phyloP scores from a whole-genome alignment of 2,113 vertebrate genomes.

The Antigone vipio region DNA sequence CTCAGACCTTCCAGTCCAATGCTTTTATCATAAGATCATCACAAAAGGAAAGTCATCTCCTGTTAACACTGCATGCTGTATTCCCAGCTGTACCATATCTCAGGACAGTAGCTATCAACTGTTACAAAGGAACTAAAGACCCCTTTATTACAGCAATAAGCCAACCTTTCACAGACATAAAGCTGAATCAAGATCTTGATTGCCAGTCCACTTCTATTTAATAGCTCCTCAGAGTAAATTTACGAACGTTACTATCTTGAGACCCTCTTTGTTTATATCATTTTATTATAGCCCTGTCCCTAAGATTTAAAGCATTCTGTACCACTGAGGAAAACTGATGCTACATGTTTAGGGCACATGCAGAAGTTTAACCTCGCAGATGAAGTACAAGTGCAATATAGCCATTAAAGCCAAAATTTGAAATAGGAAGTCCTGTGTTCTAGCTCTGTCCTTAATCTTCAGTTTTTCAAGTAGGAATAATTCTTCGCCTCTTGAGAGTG shows the following conservation, averaged over 20 bases:
- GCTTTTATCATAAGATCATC: neutral
- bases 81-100: neutral
- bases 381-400: neutral
- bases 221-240: neutral
- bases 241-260: neutral
- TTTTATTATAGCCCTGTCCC: neutral
- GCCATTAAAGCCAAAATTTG: neutral
- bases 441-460: neutral
- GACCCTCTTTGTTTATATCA: neutral
- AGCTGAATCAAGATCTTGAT: neutral
- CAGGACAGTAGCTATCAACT: neutral
- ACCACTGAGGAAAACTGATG: neutral
- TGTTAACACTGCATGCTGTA: neutral
- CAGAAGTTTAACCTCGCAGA: neutral
- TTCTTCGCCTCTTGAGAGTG: neutral
- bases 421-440: neutral
- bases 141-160: conserved; percentile 10
- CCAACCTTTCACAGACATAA: neutral
- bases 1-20: neutral
- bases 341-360: neutral
- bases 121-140: neutral
- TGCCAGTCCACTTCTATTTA: neutral
- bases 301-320: neutral
- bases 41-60: neutral
- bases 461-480: neutral